Evolutionary conservation across 35 echinoderm and acorn worm genomes (phyloP), one percentile per base, ranked within the genome.

Genomic region (Holothuria glaberrima): DNA sequence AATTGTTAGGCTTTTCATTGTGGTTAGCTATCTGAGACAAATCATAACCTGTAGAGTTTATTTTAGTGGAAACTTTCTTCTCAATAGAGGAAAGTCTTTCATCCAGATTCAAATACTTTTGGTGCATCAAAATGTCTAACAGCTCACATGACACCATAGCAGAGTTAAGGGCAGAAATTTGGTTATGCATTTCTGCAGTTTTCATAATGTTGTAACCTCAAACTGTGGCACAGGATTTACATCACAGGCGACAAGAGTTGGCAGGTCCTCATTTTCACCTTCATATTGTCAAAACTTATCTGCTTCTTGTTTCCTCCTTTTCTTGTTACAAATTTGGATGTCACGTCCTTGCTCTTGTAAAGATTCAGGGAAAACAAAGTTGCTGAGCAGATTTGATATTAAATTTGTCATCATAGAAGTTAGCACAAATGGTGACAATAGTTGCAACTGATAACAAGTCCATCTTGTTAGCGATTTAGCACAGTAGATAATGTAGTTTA

Each of bases 261-360:
- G 73, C 18, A 77, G 73, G 14, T 77, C 73, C 18, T 19, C 41
- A 7, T 38, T 34, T 38, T 77, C 73, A 77, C 31, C 7, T 77
- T 45, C 73, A 77, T 77, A 19, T 77, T 30, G 1, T 77, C 73
- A 77, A 77, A 30, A 77, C 38, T 77, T 77, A 41, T 25, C 20
- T 77, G 73, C 30, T 77, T 77, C 73, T 77, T 77, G 73, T 77
- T 77, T n/a, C 73, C 41, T 38, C 73, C 73, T 38, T 77, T 77
- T 48, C 73, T 44, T 5, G 73, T 77, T 3, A 77, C 41, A 48
- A 77, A 48, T 77, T 44, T 44, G 21, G 41, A 48, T 19, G 73
- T 44, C 31, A 48, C 2, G 18, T 77, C 73, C 73, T 77, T 77
- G 31, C 41, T 38, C 41, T 77, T 77, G 73, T 38, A 77, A 48